Evolutionary conservation across 1,140 invertebrate genomes (phyloP).

Genomic region (Pollicipes pollicipes): DNA sequence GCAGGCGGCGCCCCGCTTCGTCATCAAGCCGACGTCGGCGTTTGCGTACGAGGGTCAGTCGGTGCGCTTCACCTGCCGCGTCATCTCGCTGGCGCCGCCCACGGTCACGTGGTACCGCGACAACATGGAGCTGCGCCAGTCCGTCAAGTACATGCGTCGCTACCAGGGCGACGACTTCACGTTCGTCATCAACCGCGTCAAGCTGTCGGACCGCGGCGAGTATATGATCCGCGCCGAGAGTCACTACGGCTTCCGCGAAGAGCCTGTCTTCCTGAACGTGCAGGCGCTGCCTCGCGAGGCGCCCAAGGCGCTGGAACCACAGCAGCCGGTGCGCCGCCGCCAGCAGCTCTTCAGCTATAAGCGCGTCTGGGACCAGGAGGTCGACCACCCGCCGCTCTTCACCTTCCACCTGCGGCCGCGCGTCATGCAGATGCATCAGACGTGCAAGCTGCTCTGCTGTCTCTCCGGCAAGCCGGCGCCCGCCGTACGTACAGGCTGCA

Average conservation of each 20-base stretch:
- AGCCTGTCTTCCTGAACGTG: conserved; percentile 91
- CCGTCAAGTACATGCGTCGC: conserved; percentile 98
- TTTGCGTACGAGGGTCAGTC: conserved; percentile 94
- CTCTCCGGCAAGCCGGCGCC: conserved; percentile 83
- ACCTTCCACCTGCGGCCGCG: conserved; percentile 93
- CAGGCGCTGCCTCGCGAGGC: conserved; percentile 71
- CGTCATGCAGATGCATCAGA: conserved; percentile 82
- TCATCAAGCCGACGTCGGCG: conserved; percentile 84
- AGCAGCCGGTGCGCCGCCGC: conserved; percentile 43
- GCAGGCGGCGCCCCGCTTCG: conserved; percentile 93
- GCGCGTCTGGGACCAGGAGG: conserved; percentile 64
- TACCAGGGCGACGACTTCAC: conserved; percentile 91
- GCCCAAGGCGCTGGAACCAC: conserved; percentile 44
- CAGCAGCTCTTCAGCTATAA: conserved; percentile 56
- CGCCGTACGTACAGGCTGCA: conserved; percentile 38
- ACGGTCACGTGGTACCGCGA: conserved; percentile 91
- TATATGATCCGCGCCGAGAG: conserved; percentile 95
- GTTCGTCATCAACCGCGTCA: conserved; percentile 90
- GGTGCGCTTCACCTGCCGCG: conserved; percentile 89
- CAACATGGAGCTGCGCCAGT: conserved; percentile 82
- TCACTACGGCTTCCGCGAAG: conserved; percentile 88
- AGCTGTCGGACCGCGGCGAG: conserved; percentile 86
- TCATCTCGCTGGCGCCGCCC: conserved; percentile 82
- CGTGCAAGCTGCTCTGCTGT: conserved; percentile 93
- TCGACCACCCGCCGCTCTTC: conserved; percentile 78